Evolutionary conservation across 2,113 vertebrate genomes (phyloP).

Genomic region (Sylvia atricapilla): DNA sequence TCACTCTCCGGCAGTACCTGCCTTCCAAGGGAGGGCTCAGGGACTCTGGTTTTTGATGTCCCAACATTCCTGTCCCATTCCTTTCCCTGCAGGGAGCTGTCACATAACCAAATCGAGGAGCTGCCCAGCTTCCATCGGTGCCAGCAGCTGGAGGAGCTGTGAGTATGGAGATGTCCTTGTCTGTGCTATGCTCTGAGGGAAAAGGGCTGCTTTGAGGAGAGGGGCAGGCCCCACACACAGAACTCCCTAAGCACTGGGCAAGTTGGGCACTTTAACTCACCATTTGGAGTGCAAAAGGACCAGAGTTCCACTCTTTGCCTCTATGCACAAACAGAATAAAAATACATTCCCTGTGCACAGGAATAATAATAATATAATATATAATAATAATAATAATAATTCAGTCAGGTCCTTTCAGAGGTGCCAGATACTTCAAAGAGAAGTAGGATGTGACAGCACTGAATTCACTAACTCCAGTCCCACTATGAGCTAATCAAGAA

Average conservation of each 20-base stretch:
- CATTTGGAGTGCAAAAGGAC: background rate
- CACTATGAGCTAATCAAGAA: background rate
- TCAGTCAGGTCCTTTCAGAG: background rate
- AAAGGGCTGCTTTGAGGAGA: background rate
- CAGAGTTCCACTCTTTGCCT: background rate
- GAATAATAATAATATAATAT: too few species aligned
- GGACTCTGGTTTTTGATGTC: background rate
- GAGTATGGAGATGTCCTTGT: constrained; percentile 61
- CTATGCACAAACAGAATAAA: background rate
- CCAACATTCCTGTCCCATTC: background rate
- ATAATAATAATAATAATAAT: too few species aligned
- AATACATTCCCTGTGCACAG: background rate
- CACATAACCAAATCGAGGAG: constrained; percentile 87
- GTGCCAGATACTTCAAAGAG: background rate
- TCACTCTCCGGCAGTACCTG: background rate
- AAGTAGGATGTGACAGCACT: background rate
- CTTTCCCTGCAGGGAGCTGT: constrained; percentile 82
- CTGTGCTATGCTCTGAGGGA: background rate
- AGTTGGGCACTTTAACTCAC: accelerated
- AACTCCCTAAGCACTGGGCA: background rate
- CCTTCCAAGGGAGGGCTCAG: background rate
- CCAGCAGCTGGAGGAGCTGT: constrained; percentile 91
- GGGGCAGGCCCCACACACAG: background rate
- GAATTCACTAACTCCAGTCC: background rate
- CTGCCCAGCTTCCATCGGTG: constrained; percentile 90